These are phyloP conservation scores for Sericinus montela DNA, from an alignment of 2,888 invertebrate species.

Conservation along the genomic window DNA sequence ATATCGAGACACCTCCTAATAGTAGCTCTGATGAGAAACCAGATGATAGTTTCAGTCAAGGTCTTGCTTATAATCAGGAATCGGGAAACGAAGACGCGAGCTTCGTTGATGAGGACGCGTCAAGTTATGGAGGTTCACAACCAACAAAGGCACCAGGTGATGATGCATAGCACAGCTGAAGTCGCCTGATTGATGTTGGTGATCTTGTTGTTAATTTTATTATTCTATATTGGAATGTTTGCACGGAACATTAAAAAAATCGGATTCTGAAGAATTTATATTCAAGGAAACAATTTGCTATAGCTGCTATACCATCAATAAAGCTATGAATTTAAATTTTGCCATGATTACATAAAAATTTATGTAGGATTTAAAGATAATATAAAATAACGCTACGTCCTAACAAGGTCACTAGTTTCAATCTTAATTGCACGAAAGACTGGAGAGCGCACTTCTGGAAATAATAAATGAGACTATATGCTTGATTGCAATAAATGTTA, in stretches of 20 bases:
- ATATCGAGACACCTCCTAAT: constrained; percentile 21
- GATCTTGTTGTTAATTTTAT: constrained; percentile 48
- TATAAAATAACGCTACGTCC: constrained; percentile 19
- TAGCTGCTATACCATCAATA: no score
- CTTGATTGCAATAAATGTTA: constrained; percentile 73
- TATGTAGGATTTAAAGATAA: no score
- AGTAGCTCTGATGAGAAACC: constrained; percentile 24
- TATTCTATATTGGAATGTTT: not conserved
- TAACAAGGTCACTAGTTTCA: constrained; percentile 61
- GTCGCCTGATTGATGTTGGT: constrained; percentile 59
- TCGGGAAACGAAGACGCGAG: constrained; percentile 40
- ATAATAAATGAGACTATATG: constrained; percentile 48
- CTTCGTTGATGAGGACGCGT: constrained; percentile 53
- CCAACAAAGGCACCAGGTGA: constrained; percentile 74
- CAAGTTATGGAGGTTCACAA: constrained; percentile 44
- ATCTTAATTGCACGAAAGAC: constrained; percentile 50
- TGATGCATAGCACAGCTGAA: constrained; percentile 59
- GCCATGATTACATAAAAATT: no score
- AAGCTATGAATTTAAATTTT: no score
- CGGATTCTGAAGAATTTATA: no score
- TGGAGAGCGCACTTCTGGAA: constrained; percentile 56
- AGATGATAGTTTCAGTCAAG: constrained; percentile 29
- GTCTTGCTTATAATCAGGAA: constrained; percentile 25
- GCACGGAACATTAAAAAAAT: not conserved
- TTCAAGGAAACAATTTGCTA: no score